Percentiles rank a stretch among this genome's conserved stretches.
Evolutionary conservation across 2,888 invertebrate genomes (phyloP).

Genomic region (Pachymerium ferrugineum): DNA sequence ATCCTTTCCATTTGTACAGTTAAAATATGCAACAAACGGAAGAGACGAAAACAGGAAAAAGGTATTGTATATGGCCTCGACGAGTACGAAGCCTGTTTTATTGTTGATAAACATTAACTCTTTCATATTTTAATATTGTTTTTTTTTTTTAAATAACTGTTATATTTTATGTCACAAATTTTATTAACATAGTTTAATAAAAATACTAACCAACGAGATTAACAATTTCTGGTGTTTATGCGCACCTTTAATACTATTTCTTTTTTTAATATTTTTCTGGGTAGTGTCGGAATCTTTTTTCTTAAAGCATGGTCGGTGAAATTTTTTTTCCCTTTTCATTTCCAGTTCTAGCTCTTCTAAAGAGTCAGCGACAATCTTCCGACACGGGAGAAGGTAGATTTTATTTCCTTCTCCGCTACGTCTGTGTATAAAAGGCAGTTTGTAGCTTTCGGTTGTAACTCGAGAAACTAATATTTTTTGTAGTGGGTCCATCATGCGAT

Average conservation of each 20-base stretch:
- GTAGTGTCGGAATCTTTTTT: neutral
- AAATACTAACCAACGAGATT: no score
- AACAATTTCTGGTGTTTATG: no score
- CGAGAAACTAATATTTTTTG: neutral
- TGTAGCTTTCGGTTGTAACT: neutral
- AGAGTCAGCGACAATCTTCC: constrained; percentile 26
- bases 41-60: constrained; percentile 95
- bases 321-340: constrained; percentile 19
- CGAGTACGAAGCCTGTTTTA: neutral
- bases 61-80: constrained; percentile 56
- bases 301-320: neutral
- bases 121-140: neutral
- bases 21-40: constrained; percentile 95
- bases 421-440: constrained; percentile 1
- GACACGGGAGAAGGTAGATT: constrained; percentile 32
- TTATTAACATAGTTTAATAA: no score
- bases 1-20: constrained; percentile 95
- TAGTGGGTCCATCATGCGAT: neutral
- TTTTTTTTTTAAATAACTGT: no score
- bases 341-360: constrained; percentile 31
- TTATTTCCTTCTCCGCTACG: constrained; percentile 23
- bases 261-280: neutral
- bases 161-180: no score
- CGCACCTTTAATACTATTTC: neutral
- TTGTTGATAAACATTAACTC: neutral